Conservation (phyloP, 2,888 invertebrate species). For the Nectonema munidae region DNA sequence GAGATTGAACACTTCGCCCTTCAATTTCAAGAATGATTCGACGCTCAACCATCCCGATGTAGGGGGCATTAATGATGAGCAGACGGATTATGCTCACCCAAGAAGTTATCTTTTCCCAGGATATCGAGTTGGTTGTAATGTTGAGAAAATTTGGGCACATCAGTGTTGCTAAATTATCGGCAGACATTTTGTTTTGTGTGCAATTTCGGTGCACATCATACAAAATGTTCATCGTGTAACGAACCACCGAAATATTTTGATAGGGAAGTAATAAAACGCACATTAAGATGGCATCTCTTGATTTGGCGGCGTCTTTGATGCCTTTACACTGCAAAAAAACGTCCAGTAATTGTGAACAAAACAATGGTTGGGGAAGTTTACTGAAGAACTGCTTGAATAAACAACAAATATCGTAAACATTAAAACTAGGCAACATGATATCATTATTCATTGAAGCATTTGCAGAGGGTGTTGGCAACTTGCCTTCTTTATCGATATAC, state of each 20-base stretch:
- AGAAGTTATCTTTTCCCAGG: conserved; percentile 6
- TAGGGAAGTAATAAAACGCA: neutral
- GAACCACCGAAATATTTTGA: neutral
- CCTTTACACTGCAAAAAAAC: too few species aligned
- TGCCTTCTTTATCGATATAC: neutral
- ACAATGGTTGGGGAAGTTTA: conserved; percentile 7
- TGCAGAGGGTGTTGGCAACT: neutral
- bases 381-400: conserved; percentile 6
- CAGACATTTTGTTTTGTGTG: neutral
- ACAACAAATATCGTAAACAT: conserved; percentile 8
- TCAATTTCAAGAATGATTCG: too few species aligned
- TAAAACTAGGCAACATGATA: too few species aligned
- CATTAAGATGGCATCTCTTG: neutral
- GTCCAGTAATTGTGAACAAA: neutral
- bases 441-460: too few species aligned
- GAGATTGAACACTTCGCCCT: too few species aligned
- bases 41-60: too few species aligned
- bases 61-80: too few species aligned
- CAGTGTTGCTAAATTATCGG: conserved; percentile 8
- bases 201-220: neutral
- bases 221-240: neutral
- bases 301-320: neutral
- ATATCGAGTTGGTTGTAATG: neutral
- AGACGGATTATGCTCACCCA: conserved; percentile 9
- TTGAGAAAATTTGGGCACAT: conserved; percentile 10